phyloP scores from a whole-genome alignment of 2,797 vertebrate species.

The Paratrypauchen microcephalus region DNA sequence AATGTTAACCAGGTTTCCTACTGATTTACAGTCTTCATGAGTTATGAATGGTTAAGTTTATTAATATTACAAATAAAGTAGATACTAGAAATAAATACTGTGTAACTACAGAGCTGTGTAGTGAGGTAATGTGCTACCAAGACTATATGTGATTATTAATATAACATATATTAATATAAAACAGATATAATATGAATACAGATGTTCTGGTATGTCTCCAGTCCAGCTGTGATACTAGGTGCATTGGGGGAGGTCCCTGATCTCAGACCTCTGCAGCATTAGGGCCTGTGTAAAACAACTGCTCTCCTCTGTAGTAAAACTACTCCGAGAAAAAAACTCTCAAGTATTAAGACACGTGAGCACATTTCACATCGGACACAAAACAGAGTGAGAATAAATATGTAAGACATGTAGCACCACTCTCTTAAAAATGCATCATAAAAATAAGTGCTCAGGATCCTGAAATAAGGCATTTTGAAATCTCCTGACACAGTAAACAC shows the following conservation, averaged over 20 bases:
- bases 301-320: background rate
- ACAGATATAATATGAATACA: too few relatives aligned
- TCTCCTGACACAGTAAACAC: background rate
- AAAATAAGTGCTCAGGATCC: background rate
- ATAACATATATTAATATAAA: too few relatives aligned
- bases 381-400: background rate
- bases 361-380: background rate
- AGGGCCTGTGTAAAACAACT: background rate
- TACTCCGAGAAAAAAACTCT: background rate
- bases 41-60: too few relatives aligned
- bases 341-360: conserved; percentile 5
- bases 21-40: too few relatives aligned
- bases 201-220: background rate
- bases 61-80: too few relatives aligned
- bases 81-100: too few relatives aligned
- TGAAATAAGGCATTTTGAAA: background rate
- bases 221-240: background rate
- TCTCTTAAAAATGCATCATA: background rate
- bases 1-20: too few relatives aligned
- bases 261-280: background rate
- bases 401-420: background rate
- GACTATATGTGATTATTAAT: too few relatives aligned
- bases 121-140: too few relatives aligned
- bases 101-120: too few relatives aligned
- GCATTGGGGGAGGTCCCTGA: too few relatives aligned